Base-by-base conservation (phyloP, 2,113 vertebrate genomes). In the Tringa solitaria region DNA sequence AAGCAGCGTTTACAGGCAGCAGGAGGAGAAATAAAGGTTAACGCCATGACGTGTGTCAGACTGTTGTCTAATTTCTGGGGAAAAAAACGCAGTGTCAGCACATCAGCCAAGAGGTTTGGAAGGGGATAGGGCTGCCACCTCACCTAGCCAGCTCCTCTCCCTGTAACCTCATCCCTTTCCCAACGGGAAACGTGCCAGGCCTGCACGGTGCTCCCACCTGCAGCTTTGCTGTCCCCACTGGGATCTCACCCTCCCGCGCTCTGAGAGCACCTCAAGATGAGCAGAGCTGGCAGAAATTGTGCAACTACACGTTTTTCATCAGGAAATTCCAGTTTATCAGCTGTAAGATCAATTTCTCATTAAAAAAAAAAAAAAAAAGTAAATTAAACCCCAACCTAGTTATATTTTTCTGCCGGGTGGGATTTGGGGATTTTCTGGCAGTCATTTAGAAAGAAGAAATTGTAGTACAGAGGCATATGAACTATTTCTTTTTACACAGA, bases 51-150 rank as follows among this genome's bases (percentile, higher is more conserved):
- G 9, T 1, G 8, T 23, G 32, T 37, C 10, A 33, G 45, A 45
- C 9, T 17, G 30, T 15, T 33, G 16, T 20, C 77, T 50, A 14
- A 12, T 48, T 80, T 87, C 28, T 59, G 32, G 24, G 23, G 20
- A 2, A 32, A 68, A 60, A 54, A 53, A 10, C 0, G 0, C 12
- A 4, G 39, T 8, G 7, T 26, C 37, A 51, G 51, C 33, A 43
- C 37, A 13, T 11, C n/a, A 87, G 14, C 14, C n/a, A 3, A 16
- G 12, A 20, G 23, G 13, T 73, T 43, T 30, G 68, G 74, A 83
- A 53, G 63, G 21, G 46, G 9, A 43, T 12, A 8, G 27, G 33
- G 22, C 23, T 70, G 39, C 46, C 3, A 3, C 30, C 32, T 87
- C 9, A 28, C 11, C 50, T 30, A 10, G 8, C 14, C 6, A 2